Base-by-base conservation (phyloP, 2,113 vertebrate species). In the Oncorhynchus mykiss region DNA sequence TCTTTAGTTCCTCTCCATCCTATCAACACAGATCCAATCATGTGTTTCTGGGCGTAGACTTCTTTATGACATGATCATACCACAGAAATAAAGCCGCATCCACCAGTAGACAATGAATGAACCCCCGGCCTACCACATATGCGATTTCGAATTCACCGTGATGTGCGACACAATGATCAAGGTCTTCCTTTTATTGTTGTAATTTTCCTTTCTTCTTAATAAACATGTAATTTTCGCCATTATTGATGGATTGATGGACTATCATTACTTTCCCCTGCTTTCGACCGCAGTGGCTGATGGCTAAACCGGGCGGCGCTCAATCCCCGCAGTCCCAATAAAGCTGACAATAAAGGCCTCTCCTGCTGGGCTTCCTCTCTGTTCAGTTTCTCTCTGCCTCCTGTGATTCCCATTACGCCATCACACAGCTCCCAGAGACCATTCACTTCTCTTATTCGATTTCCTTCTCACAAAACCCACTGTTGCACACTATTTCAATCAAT, bases 321-420 rank as follows among this genome's bases (percentile, higher is more conserved):
- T 80, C 83, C 77, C 78, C 77, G 3, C 49, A 78, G 57, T 86
- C 70, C 84, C 79, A 70, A 78, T 91, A 90, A 90, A 91, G 82
- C 82, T 64, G 78, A 86, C 60, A 25, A 48, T 82, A 82, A 84
- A 83, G 80, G 60, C 76, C 67, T 54, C 68, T 82, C 80, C 76
- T 54, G 69, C 79, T 71, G 27, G 72, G 45, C 62, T 34, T 22
- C 27, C 24, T 51, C 22, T 71, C 71, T 72, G n/a, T 69, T 12
- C 48, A 57, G 72, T 62, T 81, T 74, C 66, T 87, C 70, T 78
- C 82, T 72, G 45, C 76, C 76, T 79, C 75, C 91, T 93, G 91
- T 79, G 66, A 90, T 90, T 91, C 81, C 84, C 91, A 94, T 94
- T 86, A 91, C 78, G 80, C 89, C 88, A 77, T 71, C 81, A 80